Evolutionary conservation across 2,113 vertebrate genomes (phyloP).

Genomic region (Phoenicopterus ruber): DNA sequence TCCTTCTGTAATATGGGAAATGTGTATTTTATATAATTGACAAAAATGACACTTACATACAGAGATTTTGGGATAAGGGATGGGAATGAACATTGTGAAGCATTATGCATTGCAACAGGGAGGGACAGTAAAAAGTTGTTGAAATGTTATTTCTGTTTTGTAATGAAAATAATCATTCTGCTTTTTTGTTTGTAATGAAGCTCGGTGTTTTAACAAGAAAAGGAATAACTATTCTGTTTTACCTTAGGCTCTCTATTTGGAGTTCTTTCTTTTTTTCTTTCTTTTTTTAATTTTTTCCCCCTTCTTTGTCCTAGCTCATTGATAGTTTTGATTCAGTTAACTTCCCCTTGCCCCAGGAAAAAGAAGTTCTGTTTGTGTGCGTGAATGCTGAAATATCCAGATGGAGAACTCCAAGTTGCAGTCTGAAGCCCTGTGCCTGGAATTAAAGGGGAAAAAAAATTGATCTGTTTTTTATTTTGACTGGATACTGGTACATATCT

Average conservation of each 20-base stretch:
- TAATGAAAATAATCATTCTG: neutral
- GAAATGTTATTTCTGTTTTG: neutral
- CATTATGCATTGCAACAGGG: neutral
- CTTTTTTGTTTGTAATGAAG: neutral
- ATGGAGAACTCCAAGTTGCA: neutral
- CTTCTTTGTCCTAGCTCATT: neutral
- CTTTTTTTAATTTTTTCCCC: neutral
- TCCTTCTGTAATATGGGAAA: neutral
- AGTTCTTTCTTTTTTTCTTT: neutral
- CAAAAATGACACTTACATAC: neutral
- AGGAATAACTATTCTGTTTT: neutral
- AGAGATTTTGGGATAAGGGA: neutral
- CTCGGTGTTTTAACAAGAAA: neutral
- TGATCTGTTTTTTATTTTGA: neutral
- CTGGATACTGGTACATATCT: neutral
- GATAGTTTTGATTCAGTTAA: neutral
- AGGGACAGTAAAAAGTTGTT: neutral
- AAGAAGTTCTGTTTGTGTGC: neutral
- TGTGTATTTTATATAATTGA: neutral
- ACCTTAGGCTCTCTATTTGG: neutral
- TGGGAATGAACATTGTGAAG: neutral
- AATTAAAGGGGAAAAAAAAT: neutral
- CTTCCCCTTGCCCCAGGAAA: fast-evolving
- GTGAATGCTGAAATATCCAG: neutral
- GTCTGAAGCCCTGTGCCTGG: neutral